Percentiles rank a stretch among this genome's conserved stretches.
Evolutionary conservation across 2,888 invertebrate species (phyloP).

Genomic region (Lithodes maja): DNA sequence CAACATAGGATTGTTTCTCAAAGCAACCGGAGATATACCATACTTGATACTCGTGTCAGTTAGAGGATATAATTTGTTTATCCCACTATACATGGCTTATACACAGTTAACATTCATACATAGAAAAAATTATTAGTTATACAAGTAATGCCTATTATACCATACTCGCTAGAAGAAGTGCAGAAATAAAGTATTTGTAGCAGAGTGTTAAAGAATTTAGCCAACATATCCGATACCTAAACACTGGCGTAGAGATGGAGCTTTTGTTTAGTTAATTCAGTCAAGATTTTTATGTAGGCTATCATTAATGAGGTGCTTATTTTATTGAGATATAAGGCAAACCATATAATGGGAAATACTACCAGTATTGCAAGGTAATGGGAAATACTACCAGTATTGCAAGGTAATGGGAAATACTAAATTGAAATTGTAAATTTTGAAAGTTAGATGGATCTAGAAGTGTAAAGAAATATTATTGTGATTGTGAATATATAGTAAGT

Average conservation of each 20-base stretch:
- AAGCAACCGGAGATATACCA: neutral
- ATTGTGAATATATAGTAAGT: neutral
- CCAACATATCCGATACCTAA: neutral
- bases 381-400: too few species aligned
- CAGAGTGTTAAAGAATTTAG: neutral
- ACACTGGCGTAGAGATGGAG: neutral
- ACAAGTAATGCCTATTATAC: too few species aligned
- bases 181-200: neutral
- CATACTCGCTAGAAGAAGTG: too few species aligned
- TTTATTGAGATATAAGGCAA: too few species aligned
- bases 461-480: too few species aligned
- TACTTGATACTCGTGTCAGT: slow-evolving; percentile 1
- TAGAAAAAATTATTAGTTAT: neutral
- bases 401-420: too few species aligned
- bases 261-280: neutral
- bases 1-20: neutral
- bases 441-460: too few species aligned
- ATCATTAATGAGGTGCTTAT: too few species aligned
- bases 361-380: too few species aligned
- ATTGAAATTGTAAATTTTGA: too few species aligned
- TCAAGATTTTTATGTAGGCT: too few species aligned
- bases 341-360: too few species aligned
- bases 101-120: slow-evolving; percentile 3
- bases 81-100: neutral
- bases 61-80: neutral